These are phyloP conservation scores for Graptemys geographica DNA, from an alignment of 2,797 vertebrate species.

Conservation along the genomic window DNA sequence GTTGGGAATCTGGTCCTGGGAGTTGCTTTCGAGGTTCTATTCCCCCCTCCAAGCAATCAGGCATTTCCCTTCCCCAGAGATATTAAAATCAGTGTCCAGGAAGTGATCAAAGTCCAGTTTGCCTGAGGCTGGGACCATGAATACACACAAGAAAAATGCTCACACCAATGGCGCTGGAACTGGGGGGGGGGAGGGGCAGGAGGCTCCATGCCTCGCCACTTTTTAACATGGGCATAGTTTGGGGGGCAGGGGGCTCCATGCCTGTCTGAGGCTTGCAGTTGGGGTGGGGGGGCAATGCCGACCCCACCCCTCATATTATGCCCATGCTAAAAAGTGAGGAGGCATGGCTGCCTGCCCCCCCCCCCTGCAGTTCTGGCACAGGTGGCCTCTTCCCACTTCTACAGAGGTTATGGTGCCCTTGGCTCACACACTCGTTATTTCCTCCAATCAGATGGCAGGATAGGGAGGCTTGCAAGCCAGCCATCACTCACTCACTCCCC, in stretches of 20 bases:
- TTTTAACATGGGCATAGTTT: no score
- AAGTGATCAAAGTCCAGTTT: background rate
- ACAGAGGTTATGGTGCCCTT: background rate
- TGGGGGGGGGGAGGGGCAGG: no score
- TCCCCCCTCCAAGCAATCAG: background rate
- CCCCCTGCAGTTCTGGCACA: rapidly evolving
- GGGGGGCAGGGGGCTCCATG: no score
- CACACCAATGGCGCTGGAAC: background rate
- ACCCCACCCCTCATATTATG: no score
- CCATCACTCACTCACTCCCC: rapidly evolving
- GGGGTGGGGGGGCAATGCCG: no score
- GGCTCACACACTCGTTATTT: background rate
- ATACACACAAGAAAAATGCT: background rate
- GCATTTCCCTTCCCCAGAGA: background rate
- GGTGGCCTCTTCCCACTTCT: no score
- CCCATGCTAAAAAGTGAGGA: no score
- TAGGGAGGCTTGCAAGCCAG: background rate
- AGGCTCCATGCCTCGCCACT: no score
- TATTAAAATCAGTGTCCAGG: background rate
- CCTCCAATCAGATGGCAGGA: background rate
- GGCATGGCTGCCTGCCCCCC: no score
- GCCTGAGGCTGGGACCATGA: background rate
- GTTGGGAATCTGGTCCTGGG: background rate
- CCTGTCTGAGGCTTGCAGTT: no score
- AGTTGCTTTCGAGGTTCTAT: background rate